Conservation (phyloP, 2,888 invertebrate genomes). For the Plebejus melissa region DNA sequence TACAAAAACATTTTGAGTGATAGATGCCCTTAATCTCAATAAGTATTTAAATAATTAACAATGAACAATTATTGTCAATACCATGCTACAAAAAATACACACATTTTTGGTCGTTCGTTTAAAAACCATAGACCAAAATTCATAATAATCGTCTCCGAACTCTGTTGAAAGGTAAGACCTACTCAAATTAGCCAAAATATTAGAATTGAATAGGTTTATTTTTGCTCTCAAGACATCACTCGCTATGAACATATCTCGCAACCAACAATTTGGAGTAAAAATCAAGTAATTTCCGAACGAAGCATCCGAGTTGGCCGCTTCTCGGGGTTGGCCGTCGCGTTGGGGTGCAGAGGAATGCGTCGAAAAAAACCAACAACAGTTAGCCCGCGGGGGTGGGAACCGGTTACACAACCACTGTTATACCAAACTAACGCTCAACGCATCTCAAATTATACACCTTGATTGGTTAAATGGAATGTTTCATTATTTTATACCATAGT, state of each 20-base stretch:
- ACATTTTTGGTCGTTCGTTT: no score
- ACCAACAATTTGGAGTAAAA: background rate
- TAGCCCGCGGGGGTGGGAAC: slow-evolving; percentile 63
- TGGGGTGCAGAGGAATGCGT: slow-evolving; percentile 72
- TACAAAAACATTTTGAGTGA: no score
- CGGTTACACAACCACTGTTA: slow-evolving; percentile 60
- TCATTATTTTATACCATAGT: background rate
- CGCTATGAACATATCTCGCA: background rate
- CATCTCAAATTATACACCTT: background rate
- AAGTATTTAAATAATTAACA: background rate
- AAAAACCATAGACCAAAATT: no score
- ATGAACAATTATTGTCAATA: background rate
- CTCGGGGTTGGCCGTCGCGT: slow-evolving; percentile 40
- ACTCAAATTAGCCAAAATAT: no score
- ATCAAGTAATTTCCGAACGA: background rate
- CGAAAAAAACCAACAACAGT: slow-evolving; percentile 70
- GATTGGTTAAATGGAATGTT: background rate
- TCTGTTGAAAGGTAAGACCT: no score
- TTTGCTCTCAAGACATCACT: background rate
- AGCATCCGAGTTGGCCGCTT: background rate
- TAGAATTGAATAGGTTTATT: background rate
- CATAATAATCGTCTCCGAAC: no score
- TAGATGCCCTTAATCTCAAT: no score
- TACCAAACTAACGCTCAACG: slow-evolving; percentile 29
- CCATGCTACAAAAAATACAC: no score